These are phyloP conservation scores for Glyptemys insculpta DNA, from an alignment of 2,797 vertebrate species.

Conservation along the genomic window DNA sequence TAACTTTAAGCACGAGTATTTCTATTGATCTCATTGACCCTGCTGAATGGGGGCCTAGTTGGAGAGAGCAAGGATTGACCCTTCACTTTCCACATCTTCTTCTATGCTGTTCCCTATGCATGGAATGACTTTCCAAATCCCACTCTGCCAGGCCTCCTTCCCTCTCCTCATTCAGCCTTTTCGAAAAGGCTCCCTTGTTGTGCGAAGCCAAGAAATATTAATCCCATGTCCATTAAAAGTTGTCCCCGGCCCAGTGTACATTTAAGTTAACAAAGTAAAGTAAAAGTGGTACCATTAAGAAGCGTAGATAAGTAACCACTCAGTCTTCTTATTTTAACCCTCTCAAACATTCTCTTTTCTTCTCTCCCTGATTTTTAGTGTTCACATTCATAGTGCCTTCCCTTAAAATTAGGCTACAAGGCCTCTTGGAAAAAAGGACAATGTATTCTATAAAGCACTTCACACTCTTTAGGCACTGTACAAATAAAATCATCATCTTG, in stretches of 20 bases:
- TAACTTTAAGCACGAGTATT: not conserved
- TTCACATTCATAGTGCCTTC: slow-evolving; percentile 62
- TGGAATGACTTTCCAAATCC: not conserved
- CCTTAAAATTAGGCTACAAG: slow-evolving; percentile 70
- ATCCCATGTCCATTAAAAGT: not conserved
- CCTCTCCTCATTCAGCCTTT: not conserved
- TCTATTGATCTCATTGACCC: not conserved
- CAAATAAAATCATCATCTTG: slow-evolving; percentile 75
- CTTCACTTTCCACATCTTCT: not conserved
- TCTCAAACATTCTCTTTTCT: slow-evolving; percentile 29
- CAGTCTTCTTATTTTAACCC: slow-evolving; percentile 49
- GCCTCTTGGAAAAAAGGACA: slow-evolving; percentile 54
- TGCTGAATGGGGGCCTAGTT: not conserved
- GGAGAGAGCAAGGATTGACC: not conserved
- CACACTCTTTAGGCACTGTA: slow-evolving; percentile 65
- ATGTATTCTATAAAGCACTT: slow-evolving; percentile 71
- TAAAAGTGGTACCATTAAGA: not conserved
- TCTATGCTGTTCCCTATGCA: not conserved
- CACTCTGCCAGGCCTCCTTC: not conserved
- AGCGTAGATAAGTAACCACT: slow-evolving; percentile 61
- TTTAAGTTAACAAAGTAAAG: slow-evolving; percentile 15
- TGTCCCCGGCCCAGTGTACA: not conserved
- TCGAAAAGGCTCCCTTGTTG: slow-evolving; percentile 15
- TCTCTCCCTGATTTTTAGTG: slow-evolving; percentile 56
- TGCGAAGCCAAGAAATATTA: not conserved